Evolutionary conservation across 2,888 invertebrate species (phyloP), one percentile per base, ranked within the genome.

Genomic region (Eurois occulta): DNA sequence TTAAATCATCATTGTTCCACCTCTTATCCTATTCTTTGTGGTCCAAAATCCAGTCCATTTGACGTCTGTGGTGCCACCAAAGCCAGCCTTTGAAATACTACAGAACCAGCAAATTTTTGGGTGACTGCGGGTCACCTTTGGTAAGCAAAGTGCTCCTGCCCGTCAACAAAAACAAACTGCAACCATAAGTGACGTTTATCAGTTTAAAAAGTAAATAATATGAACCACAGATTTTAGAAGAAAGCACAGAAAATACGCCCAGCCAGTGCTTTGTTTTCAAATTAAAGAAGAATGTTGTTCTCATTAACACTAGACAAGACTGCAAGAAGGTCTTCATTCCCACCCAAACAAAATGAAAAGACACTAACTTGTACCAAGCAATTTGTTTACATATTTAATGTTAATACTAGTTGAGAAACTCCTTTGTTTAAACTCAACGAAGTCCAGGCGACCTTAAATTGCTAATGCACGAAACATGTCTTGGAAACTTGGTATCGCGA

Each of bases 401-500:
- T 78, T 38, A 71, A 68, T 58, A 52, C 69, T 58, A 80, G 75
- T 78, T 79, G 69, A 60, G 70, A 78, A 86, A 73, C 77, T 84
- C 64, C 67, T 81, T 72, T 52, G 75, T 75, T 66, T 60, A 80
- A 70, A 79, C 64, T 75, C 77, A n/a, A 69, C 65, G 67, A 69
- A 79, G 72, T 83, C 72, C 80, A 72, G 52, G 77, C 77, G 68
- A 87, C 75, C 77, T 78, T 88, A 77, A 80, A 75, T 84, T 80
- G 72, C 72, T 81, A 88, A 87, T 86, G 84, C 84, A 77, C 71
- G 70, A 87, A 80, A 78, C 83, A 80, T 84, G 81, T 87, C 69
- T 72, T 58, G 79, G 64, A 75, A 86, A 87, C 62, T 81, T 87
- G 24, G 75, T 87, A 74, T 85, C 76, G 77, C 69, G 62, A 77